Conservation (phyloP, 2,797 vertebrate genomes). For the Thamnophis elegans region DNA sequence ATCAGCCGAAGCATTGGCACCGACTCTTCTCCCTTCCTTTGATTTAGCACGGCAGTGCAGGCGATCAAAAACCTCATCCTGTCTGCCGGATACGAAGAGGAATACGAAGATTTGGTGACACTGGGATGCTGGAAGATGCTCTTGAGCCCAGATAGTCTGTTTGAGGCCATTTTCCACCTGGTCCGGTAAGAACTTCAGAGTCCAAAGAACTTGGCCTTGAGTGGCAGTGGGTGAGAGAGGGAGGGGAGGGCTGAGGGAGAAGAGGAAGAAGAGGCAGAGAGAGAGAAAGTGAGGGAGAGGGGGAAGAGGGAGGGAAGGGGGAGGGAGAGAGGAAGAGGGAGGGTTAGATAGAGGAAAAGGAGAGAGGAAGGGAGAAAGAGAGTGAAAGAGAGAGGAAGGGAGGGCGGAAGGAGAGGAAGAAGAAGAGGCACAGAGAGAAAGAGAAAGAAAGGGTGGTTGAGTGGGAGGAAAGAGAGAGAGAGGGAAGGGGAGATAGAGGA, state of each 20-base stretch:
- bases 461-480: no score
- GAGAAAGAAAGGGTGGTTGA: no score
- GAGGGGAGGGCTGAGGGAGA: background rate
- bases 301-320: no score
- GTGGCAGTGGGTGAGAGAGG: background rate
- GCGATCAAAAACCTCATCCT: background rate
- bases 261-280: no score
- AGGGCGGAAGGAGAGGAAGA: background rate
- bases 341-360: no score
- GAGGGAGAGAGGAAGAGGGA: fast-evolving
- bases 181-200: background rate
- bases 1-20: background rate
- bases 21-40: background rate
- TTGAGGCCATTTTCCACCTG: background rate
- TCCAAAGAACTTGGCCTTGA: background rate
- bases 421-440: background rate
- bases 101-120: fast-evolving
- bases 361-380: no score
- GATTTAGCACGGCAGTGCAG: background rate
- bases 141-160: fast-evolving
- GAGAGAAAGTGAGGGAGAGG: no score
- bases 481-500: no score
- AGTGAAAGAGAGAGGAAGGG: fast-evolving
- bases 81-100: background rate
- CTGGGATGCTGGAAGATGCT: background rate